Conservation (phyloP, 2,888 invertebrate species). For the Bimastos eiseni region DNA sequence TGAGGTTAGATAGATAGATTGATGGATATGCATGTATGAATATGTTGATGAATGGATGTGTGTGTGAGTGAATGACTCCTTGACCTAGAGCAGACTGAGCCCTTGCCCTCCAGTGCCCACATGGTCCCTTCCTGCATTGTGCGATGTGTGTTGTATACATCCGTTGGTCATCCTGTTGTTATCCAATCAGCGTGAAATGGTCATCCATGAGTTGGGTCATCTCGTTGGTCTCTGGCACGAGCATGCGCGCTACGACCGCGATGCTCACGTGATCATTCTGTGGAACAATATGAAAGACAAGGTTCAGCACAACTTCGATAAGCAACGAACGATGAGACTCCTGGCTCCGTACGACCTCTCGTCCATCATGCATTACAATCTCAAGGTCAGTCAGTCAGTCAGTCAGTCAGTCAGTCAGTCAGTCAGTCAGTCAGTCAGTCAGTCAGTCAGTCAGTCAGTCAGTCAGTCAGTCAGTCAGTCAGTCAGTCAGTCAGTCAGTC, state of each 20-base stretch:
- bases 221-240: constrained; percentile 44
- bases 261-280: constrained; percentile 38
- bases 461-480: too few relatives aligned
- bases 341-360: constrained; percentile 44
- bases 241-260: constrained; percentile 42
- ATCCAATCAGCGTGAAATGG: constrained; percentile 34
- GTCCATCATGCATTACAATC: constrained; percentile 44
- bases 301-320: constrained; percentile 39
- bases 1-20: too few relatives aligned
- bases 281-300: constrained; percentile 37
- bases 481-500: too few relatives aligned
- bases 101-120: neutral
- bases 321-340: constrained; percentile 32
- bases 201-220: constrained; percentile 44
- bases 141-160: too few relatives aligned
- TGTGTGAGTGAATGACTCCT: neutral
- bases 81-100: neutral
- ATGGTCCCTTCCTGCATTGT: too few relatives aligned
- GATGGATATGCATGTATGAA: too few relatives aligned
- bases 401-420: too few relatives aligned
- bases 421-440: too few relatives aligned
- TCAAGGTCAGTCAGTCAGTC: constrained; percentile 33
- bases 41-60: neutral
- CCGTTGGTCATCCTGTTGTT: too few relatives aligned
- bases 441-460: too few relatives aligned